phyloP scores from a whole-genome alignment of 2,797 vertebrate species.

The Clarias platycephalus region DNA sequence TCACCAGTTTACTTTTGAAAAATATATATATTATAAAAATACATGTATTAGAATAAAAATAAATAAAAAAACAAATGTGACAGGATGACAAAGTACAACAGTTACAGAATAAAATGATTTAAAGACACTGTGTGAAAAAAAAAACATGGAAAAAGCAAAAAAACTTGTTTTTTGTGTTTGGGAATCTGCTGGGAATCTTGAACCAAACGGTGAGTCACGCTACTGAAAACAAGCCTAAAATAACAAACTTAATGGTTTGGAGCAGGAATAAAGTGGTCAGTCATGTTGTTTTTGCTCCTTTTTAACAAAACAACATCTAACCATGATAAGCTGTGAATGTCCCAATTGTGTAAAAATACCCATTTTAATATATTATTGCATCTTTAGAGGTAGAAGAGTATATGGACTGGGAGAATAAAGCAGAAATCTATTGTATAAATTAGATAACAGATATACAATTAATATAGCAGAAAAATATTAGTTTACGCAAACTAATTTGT shows the following conservation, averaged over 20 bases:
- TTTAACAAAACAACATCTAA: background rate
- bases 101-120: background rate
- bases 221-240: slow-evolving; percentile 39
- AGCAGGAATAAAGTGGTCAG: background rate
- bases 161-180: slow-evolving; percentile 37
- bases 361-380: background rate
- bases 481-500: background rate
- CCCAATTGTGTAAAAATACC: background rate
- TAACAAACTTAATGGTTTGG: slow-evolving; percentile 8
- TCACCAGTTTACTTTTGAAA: background rate
- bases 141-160: slow-evolving; percentile 1
- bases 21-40: background rate
- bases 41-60: background rate
- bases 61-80: background rate
- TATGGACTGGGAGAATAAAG: background rate
- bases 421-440: background rate
- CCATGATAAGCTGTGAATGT: background rate
- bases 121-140: background rate
- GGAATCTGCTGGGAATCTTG: slow-evolving; percentile 20
- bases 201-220: slow-evolving; percentile 33
- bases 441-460: background rate
- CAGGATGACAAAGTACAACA: background rate
- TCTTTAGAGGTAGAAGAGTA: background rate
- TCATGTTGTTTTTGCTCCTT: background rate
- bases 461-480: background rate